Base-by-base conservation (phyloP, 2,888 invertebrate species). In the Andrena trimmerana region DNA sequence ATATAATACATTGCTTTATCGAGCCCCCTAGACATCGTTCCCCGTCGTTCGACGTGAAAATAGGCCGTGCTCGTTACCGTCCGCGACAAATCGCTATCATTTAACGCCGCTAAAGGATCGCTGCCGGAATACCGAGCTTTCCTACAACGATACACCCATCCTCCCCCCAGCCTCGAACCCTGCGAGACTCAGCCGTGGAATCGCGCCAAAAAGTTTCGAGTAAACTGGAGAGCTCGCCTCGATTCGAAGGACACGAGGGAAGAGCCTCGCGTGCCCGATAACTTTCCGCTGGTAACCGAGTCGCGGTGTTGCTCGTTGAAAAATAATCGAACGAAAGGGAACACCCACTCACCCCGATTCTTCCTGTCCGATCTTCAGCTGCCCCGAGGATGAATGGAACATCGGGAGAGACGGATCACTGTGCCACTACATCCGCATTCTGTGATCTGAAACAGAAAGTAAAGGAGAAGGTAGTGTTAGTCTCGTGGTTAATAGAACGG, bases 11-110 rank as follows among this genome's bases (percentile, higher is more conserved):
- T 87, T 86, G 78, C 75, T 59, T 50, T 72, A 78, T 78, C 72
- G 42, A 52, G 77, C 6, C 1, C 27, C 10, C 42, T 10, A 20
- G 16, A n/a, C n/a, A 20, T 7, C n/a, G 13, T 31, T 10, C 36
- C 20, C 2, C 36, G 36, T 65, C 57, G 62, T 63, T 60, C 52
- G 72, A 67, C 66, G 66, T 54, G 80, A 76, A 82, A 82, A 81
- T 86, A 80, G 81, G 84, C 88, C 66, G 86, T 16, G 71, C 65
- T 83, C 68, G 79, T 81, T 79, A 79, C 68, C 60, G 62, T 57
- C 67, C 62, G 65, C 81, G 68, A 69, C 78, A 87, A 87, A 86
- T 87, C 78, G 82, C 67, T 54, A 52, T 74, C 74, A 59, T 86
- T 86, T 82, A 86, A 82, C 54, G 75, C 52, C 67, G 69, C 68